A percentile compares a stretch with the other conserved stretches of the same genome.
Conservation (phyloP, 53 echinoderm and acorn worm species). For the Paelopatides confundens region DNA sequence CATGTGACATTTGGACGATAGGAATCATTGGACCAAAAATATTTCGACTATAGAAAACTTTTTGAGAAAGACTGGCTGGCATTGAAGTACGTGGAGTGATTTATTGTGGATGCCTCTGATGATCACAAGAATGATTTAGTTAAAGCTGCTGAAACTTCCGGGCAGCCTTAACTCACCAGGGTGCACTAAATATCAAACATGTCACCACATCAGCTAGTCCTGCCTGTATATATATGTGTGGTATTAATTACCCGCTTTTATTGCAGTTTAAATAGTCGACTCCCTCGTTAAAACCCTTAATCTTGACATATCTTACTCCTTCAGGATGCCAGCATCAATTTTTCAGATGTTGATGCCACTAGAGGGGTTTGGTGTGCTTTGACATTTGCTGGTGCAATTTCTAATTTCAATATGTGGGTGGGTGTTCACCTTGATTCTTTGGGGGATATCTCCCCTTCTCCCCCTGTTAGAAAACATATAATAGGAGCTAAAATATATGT, state of each 20-base stretch:
- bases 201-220: not conserved
- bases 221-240: not conserved
- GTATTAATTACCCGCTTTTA: constrained; percentile 1
- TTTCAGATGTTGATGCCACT: not conserved
- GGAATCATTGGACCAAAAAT: too few relatives aligned
- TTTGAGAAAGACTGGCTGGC: not conserved
- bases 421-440: not conserved
- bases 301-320: not conserved
- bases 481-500: too few relatives aligned
- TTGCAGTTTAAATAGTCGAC: constrained; percentile 12
- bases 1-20: too few relatives aligned
- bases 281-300: not conserved
- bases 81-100: not conserved
- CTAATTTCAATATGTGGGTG: not conserved
- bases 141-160: not conserved
- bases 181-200: not conserved
- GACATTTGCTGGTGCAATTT: not conserved
- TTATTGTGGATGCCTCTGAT: not conserved
- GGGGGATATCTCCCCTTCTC: not conserved
- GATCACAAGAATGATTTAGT: not conserved
- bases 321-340: not conserved
- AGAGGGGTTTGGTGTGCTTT: not conserved
- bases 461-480: too few relatives aligned
- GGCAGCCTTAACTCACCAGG: not conserved
- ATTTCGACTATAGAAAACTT: too few relatives aligned